A percentile compares a stretch with the other conserved stretches of the same genome.
Conservation (phyloP, 2,888 invertebrate genomes). For the Fragum whitleyi region DNA sequence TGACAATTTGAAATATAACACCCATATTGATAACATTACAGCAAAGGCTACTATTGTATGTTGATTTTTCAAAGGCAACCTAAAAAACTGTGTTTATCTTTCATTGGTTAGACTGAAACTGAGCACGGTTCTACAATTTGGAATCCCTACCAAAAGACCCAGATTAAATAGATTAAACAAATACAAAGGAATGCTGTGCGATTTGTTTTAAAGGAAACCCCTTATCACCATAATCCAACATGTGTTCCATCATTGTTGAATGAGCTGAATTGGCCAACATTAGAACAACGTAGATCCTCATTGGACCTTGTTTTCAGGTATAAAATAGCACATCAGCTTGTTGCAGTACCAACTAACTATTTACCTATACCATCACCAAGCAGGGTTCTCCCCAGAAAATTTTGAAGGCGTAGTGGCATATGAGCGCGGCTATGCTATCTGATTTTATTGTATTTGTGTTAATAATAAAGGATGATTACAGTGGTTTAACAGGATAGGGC, state of each 20-base stretch:
- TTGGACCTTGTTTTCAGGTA: background rate
- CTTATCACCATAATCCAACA: background rate
- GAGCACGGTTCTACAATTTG: constrained; percentile 1
- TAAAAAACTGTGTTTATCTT: background rate
- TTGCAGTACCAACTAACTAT: background rate
- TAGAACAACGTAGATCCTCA: background rate
- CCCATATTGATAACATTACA: too few species aligned
- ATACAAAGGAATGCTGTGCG: background rate
- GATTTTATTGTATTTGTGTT: too few species aligned
- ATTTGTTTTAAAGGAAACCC: background rate
- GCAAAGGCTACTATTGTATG: too few species aligned
- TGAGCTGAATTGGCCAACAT: background rate
- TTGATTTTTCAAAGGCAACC: too few species aligned
- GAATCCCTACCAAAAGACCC: constrained; percentile 3
- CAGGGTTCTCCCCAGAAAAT: too few species aligned
- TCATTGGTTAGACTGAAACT: background rate
- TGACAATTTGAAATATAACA: too few species aligned
- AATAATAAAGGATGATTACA: too few species aligned
- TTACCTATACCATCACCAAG: background rate
- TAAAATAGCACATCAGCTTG: background rate
- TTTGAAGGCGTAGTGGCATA: too few species aligned
- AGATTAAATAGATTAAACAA: constrained; percentile 9
- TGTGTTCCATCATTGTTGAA: background rate
- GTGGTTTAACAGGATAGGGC: too few species aligned
- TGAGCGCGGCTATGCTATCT: too few species aligned